Evolutionary conservation across 2,888 invertebrate species (phyloP).

Genomic region (Pyrocoelia pectoralis): DNA sequence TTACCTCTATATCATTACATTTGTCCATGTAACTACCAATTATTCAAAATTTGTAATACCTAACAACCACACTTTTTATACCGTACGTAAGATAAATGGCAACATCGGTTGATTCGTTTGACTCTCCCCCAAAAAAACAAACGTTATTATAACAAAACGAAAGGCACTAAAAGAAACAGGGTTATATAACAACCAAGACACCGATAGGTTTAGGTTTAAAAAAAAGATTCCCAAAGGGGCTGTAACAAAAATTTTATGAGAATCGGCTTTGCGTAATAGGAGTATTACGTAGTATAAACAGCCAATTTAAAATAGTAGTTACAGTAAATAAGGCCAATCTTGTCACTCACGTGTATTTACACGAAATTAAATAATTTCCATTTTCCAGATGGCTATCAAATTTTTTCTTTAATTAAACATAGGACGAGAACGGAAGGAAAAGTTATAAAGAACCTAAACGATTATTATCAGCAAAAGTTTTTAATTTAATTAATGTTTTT

Average conservation of each 20-base stretch:
- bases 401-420: too few relatives aligned
- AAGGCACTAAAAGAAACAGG: neutral
- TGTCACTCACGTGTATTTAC: too few relatives aligned
- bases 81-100: neutral
- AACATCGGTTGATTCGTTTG: neutral
- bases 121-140: neutral
- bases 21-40: constrained; percentile 16
- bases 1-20: constrained; percentile 22
- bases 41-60: neutral
- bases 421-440: too few relatives aligned
- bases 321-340: too few relatives aligned
- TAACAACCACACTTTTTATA: neutral
- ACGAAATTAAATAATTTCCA: too few relatives aligned
- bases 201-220: neutral
- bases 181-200: neutral
- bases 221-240: constrained; percentile 1
- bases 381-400: too few relatives aligned
- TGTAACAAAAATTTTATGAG: constrained; percentile 12
- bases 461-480: too few relatives aligned
- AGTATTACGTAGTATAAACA: constrained; percentile 9
- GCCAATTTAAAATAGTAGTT: constrained; percentile 1
- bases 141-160: neutral
- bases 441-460: too few relatives aligned
- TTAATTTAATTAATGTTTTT: too few relatives aligned
- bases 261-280: constrained; percentile 2